Evolutionary conservation across 1,140 invertebrate genomes (phyloP), one percentile per base, ranked within the genome.

Genomic region (Globodera rostochiensis): DNA sequence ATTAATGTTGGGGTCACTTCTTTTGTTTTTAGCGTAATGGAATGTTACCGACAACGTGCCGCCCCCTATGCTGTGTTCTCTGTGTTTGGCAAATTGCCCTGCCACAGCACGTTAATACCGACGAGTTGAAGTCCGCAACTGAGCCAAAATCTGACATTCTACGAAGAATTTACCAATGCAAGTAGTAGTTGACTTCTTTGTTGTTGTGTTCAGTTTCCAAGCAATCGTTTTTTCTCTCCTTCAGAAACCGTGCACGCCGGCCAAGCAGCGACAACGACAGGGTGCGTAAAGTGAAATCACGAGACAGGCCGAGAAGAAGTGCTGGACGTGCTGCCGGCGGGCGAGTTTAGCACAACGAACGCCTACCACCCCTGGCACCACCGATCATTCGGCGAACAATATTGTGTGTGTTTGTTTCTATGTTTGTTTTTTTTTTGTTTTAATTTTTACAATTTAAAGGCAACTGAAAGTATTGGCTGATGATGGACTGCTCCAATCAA

Each of bases 381-480:
- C 77, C 77, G 21, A 78, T 78, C 19, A 78, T 78, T 66, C 57
- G 77, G n/a, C n/a, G 77, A 66, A 69, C 64, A 36, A 78, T 78
- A 69, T 78, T 70, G 77, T 76, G 64, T n/a, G 73, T 47, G 46
- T 25, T 50, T n/a, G n/a, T n/a, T n/a, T n/a, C n/a, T n/a, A n/a
- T n/a, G n/a, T 46, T 13, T 45, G 46, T 69, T 49, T 69, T 78
- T 46, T 21, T 21, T 74, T 8, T 45, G 5, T 74, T 74, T 36
- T n/a, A 6, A 21, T 6, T 50, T 13, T 64, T 76, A 15, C 15
- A 25, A 49, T 13, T 57, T 47, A 66, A 75, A 78, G 76, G 64
- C 64, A 66, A 67, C 60, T 36, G 76, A 78, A 78, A 21, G 64
- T 50, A 70, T 15, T 49, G 21, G 13, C 53, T 78, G 21, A 47